Percentiles rank a stretch among this genome's conserved stretches.
Evolutionary conservation across 2,113 vertebrate species (phyloP).

Genomic region (Salvelinus alpinus): DNA sequence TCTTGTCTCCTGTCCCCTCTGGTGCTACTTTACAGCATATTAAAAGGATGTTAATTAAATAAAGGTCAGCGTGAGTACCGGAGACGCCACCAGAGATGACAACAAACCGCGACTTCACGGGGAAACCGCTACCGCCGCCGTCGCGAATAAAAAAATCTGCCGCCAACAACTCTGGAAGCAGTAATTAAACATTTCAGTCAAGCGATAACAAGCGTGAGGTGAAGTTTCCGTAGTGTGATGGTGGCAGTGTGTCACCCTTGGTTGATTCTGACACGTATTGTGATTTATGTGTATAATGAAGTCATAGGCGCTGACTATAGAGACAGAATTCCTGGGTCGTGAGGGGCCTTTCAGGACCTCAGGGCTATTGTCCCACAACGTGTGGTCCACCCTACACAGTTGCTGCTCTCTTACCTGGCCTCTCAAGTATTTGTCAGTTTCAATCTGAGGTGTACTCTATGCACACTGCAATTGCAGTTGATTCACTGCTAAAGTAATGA

Average conservation of each 20-base stretch:
- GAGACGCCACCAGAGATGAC: not conserved
- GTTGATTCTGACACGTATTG: not conserved
- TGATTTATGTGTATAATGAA: not conserved
- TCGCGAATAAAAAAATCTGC: not conserved
- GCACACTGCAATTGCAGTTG: not conserved
- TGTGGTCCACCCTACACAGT: not conserved
- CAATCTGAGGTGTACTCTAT: not conserved
- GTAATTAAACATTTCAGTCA: conserved; percentile 5
- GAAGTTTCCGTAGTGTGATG: not conserved
- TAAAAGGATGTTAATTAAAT: conserved; percentile 45
- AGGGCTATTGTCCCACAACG: not conserved
- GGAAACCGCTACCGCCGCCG: not conserved
- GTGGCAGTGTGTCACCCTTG: not conserved
- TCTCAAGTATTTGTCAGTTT: not conserved
- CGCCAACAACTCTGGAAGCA: not conserved
- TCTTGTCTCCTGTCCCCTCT: conserved; percentile 27
- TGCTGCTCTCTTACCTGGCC: not conserved
- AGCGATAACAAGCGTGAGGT: not conserved
- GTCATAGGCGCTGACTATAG: not conserved
- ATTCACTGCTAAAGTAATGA: not conserved
- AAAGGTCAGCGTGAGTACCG: conserved; percentile 31
- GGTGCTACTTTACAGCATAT: conserved; percentile 24
- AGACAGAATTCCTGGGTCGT: not conserved
- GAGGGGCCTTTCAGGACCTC: not conserved
- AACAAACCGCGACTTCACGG: not conserved